These are phyloP conservation scores for Proteles cristata DNA, from an alignment of 2,113 vertebrate genomes.

Conservation along the genomic window DNA sequence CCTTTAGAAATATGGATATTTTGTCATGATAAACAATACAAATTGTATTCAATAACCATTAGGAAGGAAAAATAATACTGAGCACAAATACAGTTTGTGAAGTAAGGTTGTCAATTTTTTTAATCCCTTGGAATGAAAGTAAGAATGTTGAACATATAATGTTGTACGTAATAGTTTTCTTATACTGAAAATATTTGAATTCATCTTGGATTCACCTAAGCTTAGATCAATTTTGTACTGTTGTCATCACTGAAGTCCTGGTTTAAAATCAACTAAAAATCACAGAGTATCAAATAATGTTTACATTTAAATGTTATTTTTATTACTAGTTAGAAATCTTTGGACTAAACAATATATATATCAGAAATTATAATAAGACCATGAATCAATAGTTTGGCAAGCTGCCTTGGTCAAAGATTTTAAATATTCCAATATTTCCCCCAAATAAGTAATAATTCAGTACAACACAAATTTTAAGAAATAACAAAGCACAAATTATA, in stretches of 20 bases:
- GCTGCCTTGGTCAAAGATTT: not conserved
- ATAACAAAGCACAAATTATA: not conserved
- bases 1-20: not conserved
- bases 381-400: not conserved
- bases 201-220: not conserved
- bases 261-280: not conserved
- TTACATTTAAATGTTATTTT: not conserved
- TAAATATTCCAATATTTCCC: not conserved
- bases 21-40: not conserved
- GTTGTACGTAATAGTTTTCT: not conserved
- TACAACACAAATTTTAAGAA: not conserved
- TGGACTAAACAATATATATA: not conserved
- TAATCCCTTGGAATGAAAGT: not conserved
- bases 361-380: not conserved
- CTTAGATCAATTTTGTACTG: not conserved
- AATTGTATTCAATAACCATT: not conserved
- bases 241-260: not conserved
- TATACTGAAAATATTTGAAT: not conserved
- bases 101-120: not conserved
- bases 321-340: not conserved
- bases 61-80: not conserved
- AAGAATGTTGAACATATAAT: not conserved
- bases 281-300: not conserved
- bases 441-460: not conserved
- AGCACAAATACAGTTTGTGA: not conserved